phyloP scores from a whole-genome alignment of 1,140 invertebrate species.

The Euwallacea fornicatus region DNA sequence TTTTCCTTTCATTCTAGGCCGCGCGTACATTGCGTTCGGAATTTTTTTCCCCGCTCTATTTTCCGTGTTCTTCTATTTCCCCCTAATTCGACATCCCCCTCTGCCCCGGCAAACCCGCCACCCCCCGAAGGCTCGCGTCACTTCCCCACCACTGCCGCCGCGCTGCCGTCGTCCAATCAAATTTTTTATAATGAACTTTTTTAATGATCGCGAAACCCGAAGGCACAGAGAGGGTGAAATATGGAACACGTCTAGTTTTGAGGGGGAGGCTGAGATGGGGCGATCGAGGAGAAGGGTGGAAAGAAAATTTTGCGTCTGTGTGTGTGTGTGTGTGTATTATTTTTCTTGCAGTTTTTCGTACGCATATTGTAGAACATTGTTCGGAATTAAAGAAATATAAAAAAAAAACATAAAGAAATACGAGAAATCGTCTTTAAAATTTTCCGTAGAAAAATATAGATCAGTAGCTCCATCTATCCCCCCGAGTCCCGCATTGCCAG shows the following conservation, averaged over 20 bases:
- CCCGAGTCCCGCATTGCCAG: no score
- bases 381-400: no score
- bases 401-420: no score
- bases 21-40: slow-evolving; percentile 36
- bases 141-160: slow-evolving; percentile 38
- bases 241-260: slow-evolving; percentile 21
- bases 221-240: slow-evolving; percentile 14
- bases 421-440: no score
- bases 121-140: background rate
- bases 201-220: slow-evolving; percentile 34
- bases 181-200: slow-evolving; percentile 45
- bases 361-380: no score
- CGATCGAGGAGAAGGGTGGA: background rate
- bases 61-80: slow-evolving; percentile 39
- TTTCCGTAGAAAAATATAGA: no score
- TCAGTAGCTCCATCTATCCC: no score
- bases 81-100: slow-evolving; percentile 20
- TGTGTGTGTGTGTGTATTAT: no score
- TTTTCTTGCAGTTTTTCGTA: no score
- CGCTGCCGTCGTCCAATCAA: slow-evolving; percentile 43
- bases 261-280: slow-evolving; percentile 16
- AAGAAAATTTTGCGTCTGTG: background rate
- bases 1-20: slow-evolving; percentile 39
- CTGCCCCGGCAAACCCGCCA: slow-evolving; percentile 1
- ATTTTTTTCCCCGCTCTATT: slow-evolving; percentile 39